phyloP scores from a whole-genome alignment of 1,140 invertebrate species.

The Subanguina moxae region DNA sequence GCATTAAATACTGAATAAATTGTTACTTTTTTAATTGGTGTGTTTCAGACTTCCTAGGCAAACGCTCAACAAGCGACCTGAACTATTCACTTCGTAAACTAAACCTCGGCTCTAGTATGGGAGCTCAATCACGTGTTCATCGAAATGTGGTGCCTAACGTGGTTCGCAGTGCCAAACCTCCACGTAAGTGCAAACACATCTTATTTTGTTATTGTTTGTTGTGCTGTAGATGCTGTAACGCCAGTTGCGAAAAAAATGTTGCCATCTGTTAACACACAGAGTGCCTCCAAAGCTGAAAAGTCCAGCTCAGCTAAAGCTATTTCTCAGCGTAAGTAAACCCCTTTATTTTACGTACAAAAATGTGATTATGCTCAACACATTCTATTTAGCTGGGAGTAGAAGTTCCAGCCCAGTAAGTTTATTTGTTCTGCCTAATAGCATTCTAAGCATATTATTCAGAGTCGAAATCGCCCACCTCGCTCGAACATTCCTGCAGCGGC shows the following conservation, averaged over 20 bases:
- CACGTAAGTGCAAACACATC: conserved; percentile 4
- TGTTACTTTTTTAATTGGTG: conserved; percentile 51
- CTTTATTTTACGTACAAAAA: no score
- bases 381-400: no score
- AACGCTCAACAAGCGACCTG: conserved; percentile 82
- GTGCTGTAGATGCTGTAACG: conserved; percentile 2
- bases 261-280: conserved; percentile 59
- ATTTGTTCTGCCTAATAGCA: no score
- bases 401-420: no score
- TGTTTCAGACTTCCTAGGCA: conserved; percentile 26
- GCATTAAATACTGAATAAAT: no score
- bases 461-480: conserved; percentile 5
- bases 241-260: conserved; percentile 10
- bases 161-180: conserved; percentile 23
- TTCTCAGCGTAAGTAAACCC: conserved; percentile 24
- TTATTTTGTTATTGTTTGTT: not conserved
- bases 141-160: conserved; percentile 16
- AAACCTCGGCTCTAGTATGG: conserved; percentile 11
- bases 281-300: conserved; percentile 15
- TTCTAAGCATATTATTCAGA: not conserved
- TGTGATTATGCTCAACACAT: no score
- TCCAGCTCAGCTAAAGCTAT: conserved; percentile 27
- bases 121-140: conserved; percentile 18
- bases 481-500: not conserved
- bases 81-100: conserved; percentile 63